Evolutionary conservation across 1,140 invertebrate genomes (phyloP), one percentile per base, ranked within the genome.

Genomic region (Drosophila varians): DNA sequence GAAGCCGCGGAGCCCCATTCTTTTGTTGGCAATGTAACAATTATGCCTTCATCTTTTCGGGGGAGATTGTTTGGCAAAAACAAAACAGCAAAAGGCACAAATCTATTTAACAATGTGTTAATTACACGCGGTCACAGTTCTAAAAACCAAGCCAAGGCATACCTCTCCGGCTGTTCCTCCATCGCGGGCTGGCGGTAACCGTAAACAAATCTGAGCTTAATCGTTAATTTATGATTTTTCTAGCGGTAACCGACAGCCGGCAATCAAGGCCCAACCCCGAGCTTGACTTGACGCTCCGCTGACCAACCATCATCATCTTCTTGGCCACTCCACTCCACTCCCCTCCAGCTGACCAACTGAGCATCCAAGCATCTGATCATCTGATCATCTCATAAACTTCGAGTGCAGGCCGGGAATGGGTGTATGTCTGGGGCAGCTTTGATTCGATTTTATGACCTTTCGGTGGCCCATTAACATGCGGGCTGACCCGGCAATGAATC

Each of bases 191-290:
- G 34, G 48, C 23, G 60, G 62, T 66, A 68, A 66, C 66, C 76
- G 80, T 86, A 80, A 73, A 74, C 80, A 84, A 84, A 84, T 84
- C 76, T 86, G 72, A 66, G 80, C 80, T 84, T 86, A 84, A 84
- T 87, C 77, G 83, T 86, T 87, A 77, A 86, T 87, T 86, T 87
- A 86, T 82, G 82, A 82, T 82, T 71, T 77, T 77, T 46, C 62
- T 84, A 84, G 80, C 80, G 80, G 80, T 84, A 86, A 86, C 83
- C 60, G 75, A 62, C 75, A 74, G 69, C 58, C 60, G 53, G 68
- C 80, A 84, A 84, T 86, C 71, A 79, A 69, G 43, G 38, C 46
- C 31, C 52, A 42, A 31, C 56, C 62, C 43, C 43, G 31, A 70
- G 49, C 45, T 66, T 72, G 64, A 72, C 45, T 66, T 72, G 64